Base-by-base conservation (phyloP, 2,113 vertebrate genomes). In the Pycnonotus jocosus region DNA sequence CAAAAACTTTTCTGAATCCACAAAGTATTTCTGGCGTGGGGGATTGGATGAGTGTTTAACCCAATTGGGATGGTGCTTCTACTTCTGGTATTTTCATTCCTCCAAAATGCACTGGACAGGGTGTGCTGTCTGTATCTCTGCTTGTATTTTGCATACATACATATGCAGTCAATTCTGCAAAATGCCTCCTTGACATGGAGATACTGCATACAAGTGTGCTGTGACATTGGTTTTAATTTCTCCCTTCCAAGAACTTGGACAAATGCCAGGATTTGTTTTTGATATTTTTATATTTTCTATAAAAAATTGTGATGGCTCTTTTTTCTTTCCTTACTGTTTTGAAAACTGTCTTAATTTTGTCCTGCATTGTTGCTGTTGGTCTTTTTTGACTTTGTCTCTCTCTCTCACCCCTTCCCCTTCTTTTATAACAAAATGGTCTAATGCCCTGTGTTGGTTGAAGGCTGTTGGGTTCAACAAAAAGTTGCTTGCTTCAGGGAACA, bases 201-300 rank as follows among this genome's bases (percentile, higher is more conserved):
- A 45, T 44, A 35, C 27, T 64, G 51, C 23, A 8, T 81, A 47
- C 50, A 74, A 68, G 13, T 31, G 8, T 76, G 23, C 62, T 69
- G 45, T 91, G 62, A 94, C 50, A 73, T 61, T 15, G 3, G 19
- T 94, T 94, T 93, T 88, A 44, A 51, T 97, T 92, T 92, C 66
- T 82, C 50, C n/a, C 37, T 92, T 93, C 60, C 27, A 87, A 85
- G 81, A 81, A 73, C 81, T 71, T 74, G 71, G 65, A 79, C 15
- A 61, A 86, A 87, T 50, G 65, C 53, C 61, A 85, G 40, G 37
- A 68, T 79, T 90, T 92, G 96, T 97, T 97, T 97, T 95, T 95
- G 93, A 86, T 95, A 95, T 96, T 96, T 97, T 96, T 96, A 86
- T 88, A 69, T 83, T 88, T 92, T 68, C 33, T 69, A 62, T 89